Evolutionary conservation across 2,797 vertebrate species (phyloP).

Genomic region (Danio tinwini): DNA sequence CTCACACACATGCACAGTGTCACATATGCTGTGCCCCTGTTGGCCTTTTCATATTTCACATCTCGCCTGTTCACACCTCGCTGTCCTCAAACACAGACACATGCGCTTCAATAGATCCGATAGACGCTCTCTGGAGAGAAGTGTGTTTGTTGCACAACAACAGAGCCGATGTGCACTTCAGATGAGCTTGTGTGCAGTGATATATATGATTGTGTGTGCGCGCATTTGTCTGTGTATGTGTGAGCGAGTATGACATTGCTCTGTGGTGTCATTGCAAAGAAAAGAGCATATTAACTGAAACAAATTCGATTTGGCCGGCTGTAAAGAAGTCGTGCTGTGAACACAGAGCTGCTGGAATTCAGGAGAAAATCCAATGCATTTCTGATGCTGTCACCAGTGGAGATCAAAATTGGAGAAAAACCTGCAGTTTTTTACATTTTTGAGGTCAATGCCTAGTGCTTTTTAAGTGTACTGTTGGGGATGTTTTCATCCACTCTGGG

Average conservation of each 20-base stretch:
- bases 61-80: slow-evolving; percentile 15
- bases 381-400: neutral
- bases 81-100: neutral
- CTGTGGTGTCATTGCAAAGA: slow-evolving; percentile 9
- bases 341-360: slow-evolving; percentile 28
- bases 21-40: slow-evolving; percentile 23
- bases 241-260: slow-evolving; percentile 26
- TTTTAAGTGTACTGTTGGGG: too few relatives aligned
- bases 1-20: neutral
- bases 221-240: too few relatives aligned
- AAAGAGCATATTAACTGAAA: slow-evolving; percentile 58
- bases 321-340: slow-evolving; percentile 56
- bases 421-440: too few relatives aligned
- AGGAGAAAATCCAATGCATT: slow-evolving; percentile 24
- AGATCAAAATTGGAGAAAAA: too few relatives aligned
- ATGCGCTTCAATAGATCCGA: neutral
- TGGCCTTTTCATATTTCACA: slow-evolving; percentile 40
- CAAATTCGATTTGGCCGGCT: slow-evolving; percentile 53
- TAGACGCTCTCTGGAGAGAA: neutral
- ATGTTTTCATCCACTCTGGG: too few relatives aligned
- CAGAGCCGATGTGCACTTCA: neutral
- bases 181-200: neutral
- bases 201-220: neutral
- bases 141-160: slow-evolving; percentile 21
- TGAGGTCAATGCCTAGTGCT: too few relatives aligned